Evolutionary conservation across 1,140 invertebrate species (phyloP), one percentile per base, ranked within the genome.

Genomic region (Pseudomyrmex dendroicus): DNA sequence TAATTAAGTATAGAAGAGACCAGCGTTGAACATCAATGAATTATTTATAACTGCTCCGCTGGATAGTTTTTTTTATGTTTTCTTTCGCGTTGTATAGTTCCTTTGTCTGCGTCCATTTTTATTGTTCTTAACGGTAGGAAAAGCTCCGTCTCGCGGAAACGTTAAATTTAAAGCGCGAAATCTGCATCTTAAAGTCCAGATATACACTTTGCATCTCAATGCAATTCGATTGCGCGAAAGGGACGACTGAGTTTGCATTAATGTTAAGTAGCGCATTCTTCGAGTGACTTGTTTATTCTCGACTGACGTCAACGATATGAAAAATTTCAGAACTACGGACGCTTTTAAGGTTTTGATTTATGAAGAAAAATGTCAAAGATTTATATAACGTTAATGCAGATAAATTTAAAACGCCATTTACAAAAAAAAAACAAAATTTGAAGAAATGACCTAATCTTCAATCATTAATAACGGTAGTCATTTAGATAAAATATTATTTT

Each of bases 201-300:
- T 68, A 35, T 35, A 78, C 52, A 68, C 76, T 78, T 68, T 78
- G 54, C 76, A 78, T 78, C 50, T 78, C 67, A 70, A 78, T 78
- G 67, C 76, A 70, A 48, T 78, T 78, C n/a, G 35, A 70, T 78
- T 57, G 52, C 68, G 10, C 44, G 13, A 68, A 15, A 57, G 35
- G 54, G 17, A 48, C 20, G 67, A 78, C 35, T 57, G 64, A 78
- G 54, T 78, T 78, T 67, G 63, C 54, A 68, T 59, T 78, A 70
- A 78, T 78, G 64, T 52, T 70, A 70, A 68, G 22, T 57, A 59
- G 12, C 70, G 64, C n/a, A 78, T 78, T 78, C 9, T 13, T 17
- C 9, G 52, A 46, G n/a, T 17, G 17, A 20, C 25, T 57, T 59
- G 17, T 78, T 78, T 78, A 57, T 78, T 35, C 35, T 35, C 17